Evolutionary conservation across 2,797 vertebrate species (phyloP).

Genomic region (Artibeus lituratus): DNA sequence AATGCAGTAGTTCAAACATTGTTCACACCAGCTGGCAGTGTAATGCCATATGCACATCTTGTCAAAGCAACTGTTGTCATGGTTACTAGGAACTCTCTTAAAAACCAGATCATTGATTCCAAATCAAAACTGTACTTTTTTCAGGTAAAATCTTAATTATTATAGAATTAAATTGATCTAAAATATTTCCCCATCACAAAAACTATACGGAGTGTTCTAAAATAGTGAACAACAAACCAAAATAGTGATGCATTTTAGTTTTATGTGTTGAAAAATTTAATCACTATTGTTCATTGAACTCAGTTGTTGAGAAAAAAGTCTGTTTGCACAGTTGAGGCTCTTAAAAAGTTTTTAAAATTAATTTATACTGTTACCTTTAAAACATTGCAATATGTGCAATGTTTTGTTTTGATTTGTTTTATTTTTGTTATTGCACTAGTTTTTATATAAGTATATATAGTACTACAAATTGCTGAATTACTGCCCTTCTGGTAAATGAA

Average conservation of each 20-base stretch:
- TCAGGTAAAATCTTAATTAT: slow-evolving; percentile 82
- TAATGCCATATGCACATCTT: slow-evolving; percentile 98
- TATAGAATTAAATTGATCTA: slow-evolving; percentile 74
- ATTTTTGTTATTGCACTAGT: not conserved
- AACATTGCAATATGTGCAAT: slow-evolving; percentile 17
- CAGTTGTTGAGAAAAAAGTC: not conserved
- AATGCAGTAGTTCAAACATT: slow-evolving; percentile 99
- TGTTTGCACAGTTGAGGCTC: slow-evolving; percentile 56
- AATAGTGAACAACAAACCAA: slow-evolving; percentile 6
- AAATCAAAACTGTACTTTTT: slow-evolving; percentile 90
- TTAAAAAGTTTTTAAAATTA: slow-evolving; percentile 54
- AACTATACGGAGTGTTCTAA: slow-evolving; percentile 55
- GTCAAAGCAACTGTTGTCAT: slow-evolving; percentile 99
- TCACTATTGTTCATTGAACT: slow-evolving; percentile 51
- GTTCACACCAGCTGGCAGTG: slow-evolving; percentile 99
- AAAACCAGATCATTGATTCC: slow-evolving; percentile 93
- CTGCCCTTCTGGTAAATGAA: slow-evolving; percentile 59
- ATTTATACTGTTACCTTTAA: slow-evolving; percentile 30
- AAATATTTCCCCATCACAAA: slow-evolving; percentile 63
- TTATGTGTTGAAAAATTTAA: slow-evolving; percentile 59
- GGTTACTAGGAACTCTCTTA: slow-evolving; percentile 97
- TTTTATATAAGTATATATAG: slow-evolving; percentile 52
- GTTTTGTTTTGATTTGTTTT: not conserved
- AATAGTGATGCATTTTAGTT: slow-evolving; percentile 25
- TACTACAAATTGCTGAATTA: slow-evolving; percentile 43